phyloP scores from a whole-genome alignment of 2,797 vertebrate genomes.

The Serranus cabrilla region DNA sequence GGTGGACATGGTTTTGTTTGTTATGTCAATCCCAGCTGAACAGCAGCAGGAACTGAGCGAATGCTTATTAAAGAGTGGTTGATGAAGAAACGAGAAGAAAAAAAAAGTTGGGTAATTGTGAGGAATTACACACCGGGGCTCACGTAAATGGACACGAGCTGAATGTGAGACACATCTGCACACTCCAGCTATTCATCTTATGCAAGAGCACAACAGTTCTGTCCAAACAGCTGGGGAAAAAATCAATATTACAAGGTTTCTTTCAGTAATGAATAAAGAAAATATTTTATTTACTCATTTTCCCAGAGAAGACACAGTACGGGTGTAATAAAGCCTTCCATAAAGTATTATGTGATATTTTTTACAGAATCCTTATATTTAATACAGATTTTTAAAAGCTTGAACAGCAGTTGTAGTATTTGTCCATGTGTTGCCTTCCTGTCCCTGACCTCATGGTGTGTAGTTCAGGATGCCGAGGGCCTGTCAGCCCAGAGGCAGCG shows the following conservation, averaged over 20 bases:
- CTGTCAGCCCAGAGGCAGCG: conserved; percentile 56
- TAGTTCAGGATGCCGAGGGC: conserved; percentile 44
- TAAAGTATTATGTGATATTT: conserved; percentile 7
- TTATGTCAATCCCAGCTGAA: conserved; percentile 44
- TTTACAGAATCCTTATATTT: not conserved
- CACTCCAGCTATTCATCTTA: not conserved
- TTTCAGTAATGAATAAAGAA: not conserved
- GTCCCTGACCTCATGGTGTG: conserved; percentile 9
- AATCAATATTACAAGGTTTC: not conserved
- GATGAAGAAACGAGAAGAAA: conserved; percentile 35
- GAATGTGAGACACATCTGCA: conserved; percentile 10
- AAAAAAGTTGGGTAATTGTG: conserved; percentile 31
- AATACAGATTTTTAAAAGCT: not conserved
- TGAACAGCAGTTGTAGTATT: conserved; percentile 14
- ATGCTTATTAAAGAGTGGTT: conserved; percentile 56
- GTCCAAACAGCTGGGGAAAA: not conserved
- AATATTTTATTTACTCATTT: not conserved
- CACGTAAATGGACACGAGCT: conserved; percentile 3
- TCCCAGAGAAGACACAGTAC: not conserved
- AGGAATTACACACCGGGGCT: conserved; percentile 31
- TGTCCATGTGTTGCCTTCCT: conserved; percentile 1
- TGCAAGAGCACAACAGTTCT: not conserved
- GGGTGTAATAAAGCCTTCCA: not conserved
- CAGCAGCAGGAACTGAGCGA: conserved; percentile 1
- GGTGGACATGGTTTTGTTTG: conserved; percentile 49